phyloP scores from a whole-genome alignment of 1,140 invertebrate species.

The Pseudomyrmex dendroicus region DNA sequence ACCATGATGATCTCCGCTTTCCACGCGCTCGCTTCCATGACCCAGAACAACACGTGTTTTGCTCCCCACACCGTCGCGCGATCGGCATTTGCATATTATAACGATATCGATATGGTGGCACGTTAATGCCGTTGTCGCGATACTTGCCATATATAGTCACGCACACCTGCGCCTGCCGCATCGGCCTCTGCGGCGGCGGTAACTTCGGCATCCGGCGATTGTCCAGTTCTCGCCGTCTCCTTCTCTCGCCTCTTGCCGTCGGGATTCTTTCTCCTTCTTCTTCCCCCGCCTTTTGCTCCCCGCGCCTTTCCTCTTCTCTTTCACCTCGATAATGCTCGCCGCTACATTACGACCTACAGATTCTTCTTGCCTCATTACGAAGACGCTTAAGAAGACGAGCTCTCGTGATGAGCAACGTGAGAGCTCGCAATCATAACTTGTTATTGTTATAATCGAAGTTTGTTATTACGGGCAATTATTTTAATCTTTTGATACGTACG shows the following conservation, averaged over 20 bases:
- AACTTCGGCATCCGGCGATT: slow-evolving; percentile 72
- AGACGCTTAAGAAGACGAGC: slow-evolving; percentile 14
- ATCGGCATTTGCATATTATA: slow-evolving; percentile 73
- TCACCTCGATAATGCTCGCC: slow-evolving; percentile 14
- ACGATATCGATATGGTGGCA: slow-evolving; percentile 74
- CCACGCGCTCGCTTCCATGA: slow-evolving; percentile 41
- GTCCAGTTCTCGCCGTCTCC: slow-evolving; percentile 56
- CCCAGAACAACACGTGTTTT: slow-evolving; percentile 54
- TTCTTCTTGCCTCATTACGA: slow-evolving; percentile 42
- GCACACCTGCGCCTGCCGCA: slow-evolving; percentile 72
- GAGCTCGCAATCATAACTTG: background rate
- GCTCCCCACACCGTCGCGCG: slow-evolving; percentile 12
- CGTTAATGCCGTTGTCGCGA: slow-evolving; percentile 72
- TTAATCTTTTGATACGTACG: background rate
- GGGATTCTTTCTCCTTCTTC: slow-evolving; percentile 8
- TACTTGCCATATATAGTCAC: slow-evolving; percentile 64
- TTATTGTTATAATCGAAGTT: background rate
- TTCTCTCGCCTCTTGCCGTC: slow-evolving; percentile 30
- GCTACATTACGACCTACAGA: slow-evolving; percentile 24
- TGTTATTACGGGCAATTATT: slow-evolving; percentile 20
- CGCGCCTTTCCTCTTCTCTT: slow-evolving; percentile 16
- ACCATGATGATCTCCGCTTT: slow-evolving; percentile 68
- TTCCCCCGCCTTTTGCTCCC: background rate
- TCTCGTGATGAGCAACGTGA: background rate
- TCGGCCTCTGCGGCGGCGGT: slow-evolving; percentile 60